Conservation (phyloP, 1,140 invertebrate genomes). For the Macrobrachium nipponense region DNA sequence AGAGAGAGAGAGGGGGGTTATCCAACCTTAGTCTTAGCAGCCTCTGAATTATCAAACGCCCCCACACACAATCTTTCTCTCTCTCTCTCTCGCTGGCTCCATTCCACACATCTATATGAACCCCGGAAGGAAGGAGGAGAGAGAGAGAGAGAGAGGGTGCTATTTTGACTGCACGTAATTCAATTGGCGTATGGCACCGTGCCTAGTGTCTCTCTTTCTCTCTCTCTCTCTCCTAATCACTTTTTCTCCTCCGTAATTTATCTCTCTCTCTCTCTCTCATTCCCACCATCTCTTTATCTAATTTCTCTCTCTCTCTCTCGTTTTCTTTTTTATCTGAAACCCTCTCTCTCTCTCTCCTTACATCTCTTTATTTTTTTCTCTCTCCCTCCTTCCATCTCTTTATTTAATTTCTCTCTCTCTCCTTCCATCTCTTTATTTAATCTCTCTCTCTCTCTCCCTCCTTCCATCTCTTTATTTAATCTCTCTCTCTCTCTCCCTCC, state of each 20-base stretch:
- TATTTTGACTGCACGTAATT: neutral
- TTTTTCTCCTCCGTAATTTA: too few relatives aligned
- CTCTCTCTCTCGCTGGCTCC: too few relatives aligned
- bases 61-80: too few relatives aligned
- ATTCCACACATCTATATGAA: too few relatives aligned
- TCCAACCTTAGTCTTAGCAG: too few relatives aligned
- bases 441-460: neutral
- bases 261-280: neutral
- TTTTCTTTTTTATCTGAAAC: too few relatives aligned
- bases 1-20: neutral
- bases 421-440: conserved; percentile 2
- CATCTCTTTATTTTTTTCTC: too few relatives aligned
- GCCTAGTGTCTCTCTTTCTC: neutral
- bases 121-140: neutral
- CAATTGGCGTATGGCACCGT: neutral
- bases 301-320: neutral
- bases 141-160: neutral
- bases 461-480: neutral
- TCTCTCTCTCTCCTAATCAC: too few relatives aligned
- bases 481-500: neutral
- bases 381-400: neutral
- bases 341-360: conserved; percentile 1
- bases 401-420: neutral
- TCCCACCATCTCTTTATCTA: neutral
- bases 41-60: too few relatives aligned